phyloP scores from a whole-genome alignment of 64 coral and sea anemone genomes.

The Dendrophyllia cribrosa region DNA sequence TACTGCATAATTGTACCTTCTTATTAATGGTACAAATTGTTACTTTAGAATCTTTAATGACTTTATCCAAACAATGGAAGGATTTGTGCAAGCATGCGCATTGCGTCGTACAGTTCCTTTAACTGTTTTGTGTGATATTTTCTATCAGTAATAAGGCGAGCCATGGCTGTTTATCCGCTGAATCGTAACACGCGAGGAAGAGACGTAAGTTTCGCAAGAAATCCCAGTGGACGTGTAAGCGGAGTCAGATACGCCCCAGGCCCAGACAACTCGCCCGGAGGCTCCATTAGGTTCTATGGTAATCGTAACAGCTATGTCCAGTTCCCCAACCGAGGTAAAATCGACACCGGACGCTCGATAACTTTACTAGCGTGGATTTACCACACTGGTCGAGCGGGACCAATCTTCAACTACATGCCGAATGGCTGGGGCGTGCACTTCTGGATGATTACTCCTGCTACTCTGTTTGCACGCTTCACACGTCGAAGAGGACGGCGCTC shows the following conservation, averaged over 20 bases:
- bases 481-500: background rate
- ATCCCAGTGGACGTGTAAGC: background rate
- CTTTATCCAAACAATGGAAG: no score
- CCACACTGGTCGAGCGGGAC: constrained; percentile 45
- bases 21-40: no score
- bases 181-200: constrained; percentile 38
- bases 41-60: no score
- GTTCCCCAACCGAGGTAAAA: constrained; percentile 50
- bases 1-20: no score
- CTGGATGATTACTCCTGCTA: constrained; percentile 36
- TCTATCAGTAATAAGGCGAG: background rate
- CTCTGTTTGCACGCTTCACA: constrained; percentile 54
- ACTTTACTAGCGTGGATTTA: constrained; percentile 69
- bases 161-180: constrained; percentile 64
- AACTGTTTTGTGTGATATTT: background rate
- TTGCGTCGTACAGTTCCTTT: no score
- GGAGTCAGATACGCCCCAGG: constrained; percentile 33
- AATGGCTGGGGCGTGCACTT: constrained; percentile 60
- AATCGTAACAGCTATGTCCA: constrained; percentile 48
- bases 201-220: constrained; percentile 51
- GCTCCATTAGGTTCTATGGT: constrained; percentile 60
- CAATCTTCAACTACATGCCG: constrained; percentile 66
- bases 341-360: constrained; percentile 60
- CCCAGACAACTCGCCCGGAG: constrained; percentile 31
- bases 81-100: no score